Evolutionary conservation across 2,113 vertebrate genomes (phyloP).

Genomic region (Sorex fumeus): DNA sequence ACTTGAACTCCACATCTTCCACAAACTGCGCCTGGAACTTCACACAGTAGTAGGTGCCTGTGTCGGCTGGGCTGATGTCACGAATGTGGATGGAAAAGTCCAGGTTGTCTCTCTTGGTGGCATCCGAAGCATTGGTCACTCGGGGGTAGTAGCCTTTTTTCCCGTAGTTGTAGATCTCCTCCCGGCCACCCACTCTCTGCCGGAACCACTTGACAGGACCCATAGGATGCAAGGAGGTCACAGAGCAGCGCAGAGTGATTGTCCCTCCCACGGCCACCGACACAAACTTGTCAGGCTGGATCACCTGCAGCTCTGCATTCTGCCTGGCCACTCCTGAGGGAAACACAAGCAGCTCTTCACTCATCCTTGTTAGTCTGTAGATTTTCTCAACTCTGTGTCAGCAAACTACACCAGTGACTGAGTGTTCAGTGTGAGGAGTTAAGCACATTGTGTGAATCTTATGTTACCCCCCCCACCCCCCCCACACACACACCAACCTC

Average conservation of each 20-base stretch:
- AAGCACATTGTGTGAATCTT: rapidly evolving
- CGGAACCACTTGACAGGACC: slow-evolving; percentile 69
- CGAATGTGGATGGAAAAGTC: slow-evolving; percentile 75
- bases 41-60: slow-evolving; percentile 72
- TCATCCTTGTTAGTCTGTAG: background rate
- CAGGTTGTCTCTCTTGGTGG: background rate
- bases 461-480: background rate
- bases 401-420: rapidly evolving
- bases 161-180: background rate
- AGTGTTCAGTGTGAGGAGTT: background rate
- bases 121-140: rapidly evolving
- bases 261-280: slow-evolving; percentile 12
- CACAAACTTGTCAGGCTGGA: background rate
- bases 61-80: slow-evolving; percentile 69
- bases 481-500: too few relatives aligned
- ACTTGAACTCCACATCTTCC: rapidly evolving
- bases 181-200: background rate
- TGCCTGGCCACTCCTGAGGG: background rate
- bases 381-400: rapidly evolving
- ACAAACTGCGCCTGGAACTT: rapidly evolving
- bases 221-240: rapidly evolving
- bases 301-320: background rate
- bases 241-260: background rate
- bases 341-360: rapidly evolving
- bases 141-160: rapidly evolving